A percentile compares a stretch with the other conserved stretches of the same genome.
Conservation (phyloP, 2,888 invertebrate genomes). For the Epirrita christyi region DNA sequence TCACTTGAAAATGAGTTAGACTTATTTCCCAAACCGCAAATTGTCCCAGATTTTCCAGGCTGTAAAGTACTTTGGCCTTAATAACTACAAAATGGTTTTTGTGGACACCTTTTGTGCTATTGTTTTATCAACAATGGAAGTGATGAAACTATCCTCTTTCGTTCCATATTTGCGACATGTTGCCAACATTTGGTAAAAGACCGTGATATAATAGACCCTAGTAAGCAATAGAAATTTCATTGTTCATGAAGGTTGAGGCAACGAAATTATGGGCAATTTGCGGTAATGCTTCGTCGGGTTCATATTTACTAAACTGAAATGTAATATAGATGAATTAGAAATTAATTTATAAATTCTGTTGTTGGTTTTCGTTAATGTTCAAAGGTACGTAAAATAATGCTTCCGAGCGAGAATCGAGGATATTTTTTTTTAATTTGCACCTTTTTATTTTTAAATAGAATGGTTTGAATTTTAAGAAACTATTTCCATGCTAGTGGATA, state of each 20-base stretch:
- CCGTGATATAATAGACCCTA: slow-evolving; percentile 4
- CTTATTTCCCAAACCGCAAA: slow-evolving; percentile 26
- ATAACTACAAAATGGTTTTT: slow-evolving; percentile 30
- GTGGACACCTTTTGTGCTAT: slow-evolving; percentile 33
- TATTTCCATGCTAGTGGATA: too few relatives aligned
- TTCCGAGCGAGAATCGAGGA: too few relatives aligned
- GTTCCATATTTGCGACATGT: slow-evolving; percentile 21
- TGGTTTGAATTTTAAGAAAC: too few relatives aligned
- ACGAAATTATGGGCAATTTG: slow-evolving; percentile 20
- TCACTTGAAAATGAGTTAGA: slow-evolving; percentile 23
- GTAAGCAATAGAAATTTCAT: slow-evolving; percentile 16
- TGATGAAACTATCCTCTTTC: slow-evolving; percentile 29
- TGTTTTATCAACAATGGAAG: slow-evolving; percentile 40
- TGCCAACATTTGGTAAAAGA: slow-evolving; percentile 10
- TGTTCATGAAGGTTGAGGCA: slow-evolving; percentile 22
- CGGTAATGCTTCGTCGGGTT: not conserved
- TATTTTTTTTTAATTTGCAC: too few relatives aligned
- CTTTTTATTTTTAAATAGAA: too few relatives aligned
- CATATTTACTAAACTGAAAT: slow-evolving; percentile 1
- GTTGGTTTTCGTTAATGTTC: too few relatives aligned
- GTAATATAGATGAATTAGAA: not conserved
- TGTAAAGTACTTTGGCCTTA: slow-evolving; percentile 32
- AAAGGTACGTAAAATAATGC: too few relatives aligned
- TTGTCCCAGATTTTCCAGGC: slow-evolving; percentile 36
- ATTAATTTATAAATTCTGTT: not conserved